Conservation (phyloP, 1,140 invertebrate species). For the Dreissena rostriformis region DNA sequence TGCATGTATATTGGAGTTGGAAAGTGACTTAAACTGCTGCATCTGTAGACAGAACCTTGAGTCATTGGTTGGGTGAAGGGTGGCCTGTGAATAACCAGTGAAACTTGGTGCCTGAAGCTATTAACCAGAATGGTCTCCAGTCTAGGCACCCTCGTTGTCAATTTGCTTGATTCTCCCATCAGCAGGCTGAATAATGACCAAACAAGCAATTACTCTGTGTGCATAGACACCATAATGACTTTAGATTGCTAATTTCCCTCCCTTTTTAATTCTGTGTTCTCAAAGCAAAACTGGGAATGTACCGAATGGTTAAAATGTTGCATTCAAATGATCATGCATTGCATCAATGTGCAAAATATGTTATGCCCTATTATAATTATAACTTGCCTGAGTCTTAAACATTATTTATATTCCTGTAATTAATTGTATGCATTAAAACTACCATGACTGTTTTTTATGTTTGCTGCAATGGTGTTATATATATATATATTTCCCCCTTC, state of each 20-base stretch:
- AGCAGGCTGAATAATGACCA: background rate
- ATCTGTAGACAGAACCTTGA: background rate
- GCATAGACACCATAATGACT: slow-evolving; percentile 49
- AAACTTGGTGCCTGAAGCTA: too few species aligned
- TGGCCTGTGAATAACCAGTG: too few species aligned
- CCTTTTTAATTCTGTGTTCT: slow-evolving; percentile 44
- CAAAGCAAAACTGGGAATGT: slow-evolving; percentile 48
- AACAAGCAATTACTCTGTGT: slow-evolving; percentile 44
- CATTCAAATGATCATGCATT: slow-evolving; percentile 42
- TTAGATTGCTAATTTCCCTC: slow-evolving; percentile 46
- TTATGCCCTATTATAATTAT: slow-evolving; percentile 52
- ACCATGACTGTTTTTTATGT: slow-evolving; percentile 61
- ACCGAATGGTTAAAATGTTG: slow-evolving; percentile 31
- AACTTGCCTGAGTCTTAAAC: slow-evolving; percentile 53
- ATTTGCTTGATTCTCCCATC: background rate
- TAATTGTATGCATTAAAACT: slow-evolving; percentile 46
- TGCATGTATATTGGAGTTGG: slow-evolving; percentile 51
- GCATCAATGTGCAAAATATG: slow-evolving; percentile 55
- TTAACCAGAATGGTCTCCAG: too few species aligned
- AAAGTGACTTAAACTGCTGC: slow-evolving; percentile 6
- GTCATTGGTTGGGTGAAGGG: too few species aligned
- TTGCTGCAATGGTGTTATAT: slow-evolving; percentile 34
- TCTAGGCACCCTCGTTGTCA: background rate
- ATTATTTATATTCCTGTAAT: slow-evolving; percentile 39
- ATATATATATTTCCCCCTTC: background rate